These are phyloP conservation scores for Morus bassanus DNA, from an alignment of 2,797 vertebrate species.

Conservation along the genomic window DNA sequence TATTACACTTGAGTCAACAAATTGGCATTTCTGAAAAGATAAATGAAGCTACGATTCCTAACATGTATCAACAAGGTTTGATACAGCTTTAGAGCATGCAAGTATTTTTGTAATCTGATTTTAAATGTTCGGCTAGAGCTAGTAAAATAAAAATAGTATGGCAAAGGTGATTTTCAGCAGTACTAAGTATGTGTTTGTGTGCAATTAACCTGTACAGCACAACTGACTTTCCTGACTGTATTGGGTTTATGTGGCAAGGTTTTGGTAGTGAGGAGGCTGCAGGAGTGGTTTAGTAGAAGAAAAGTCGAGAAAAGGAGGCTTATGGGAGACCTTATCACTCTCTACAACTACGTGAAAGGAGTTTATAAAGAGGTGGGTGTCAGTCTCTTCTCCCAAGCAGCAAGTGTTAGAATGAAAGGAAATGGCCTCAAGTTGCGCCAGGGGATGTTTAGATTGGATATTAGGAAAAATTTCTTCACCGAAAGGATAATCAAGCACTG, in stretches of 20 bases:
- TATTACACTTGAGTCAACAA: slow-evolving; percentile 19
- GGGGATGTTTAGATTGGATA: too few relatives aligned
- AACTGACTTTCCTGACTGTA: background rate
- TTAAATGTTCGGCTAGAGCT: background rate
- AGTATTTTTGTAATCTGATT: background rate
- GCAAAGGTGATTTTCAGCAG: background rate
- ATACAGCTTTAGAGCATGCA: background rate
- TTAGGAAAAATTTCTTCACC: too few relatives aligned
- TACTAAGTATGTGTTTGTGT: background rate
- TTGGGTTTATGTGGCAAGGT: background rate
- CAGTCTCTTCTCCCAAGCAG: too few relatives aligned
- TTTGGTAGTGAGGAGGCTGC: background rate
- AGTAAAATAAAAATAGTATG: background rate
- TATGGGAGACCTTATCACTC: fast-evolving
- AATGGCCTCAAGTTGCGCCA: too few relatives aligned
- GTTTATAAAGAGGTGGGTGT: too few relatives aligned
- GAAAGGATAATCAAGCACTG: background rate
- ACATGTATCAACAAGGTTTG: background rate
- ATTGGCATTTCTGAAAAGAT: slow-evolving; percentile 20
- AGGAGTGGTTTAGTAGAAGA: background rate
- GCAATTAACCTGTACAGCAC: background rate
- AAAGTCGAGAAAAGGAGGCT: background rate
- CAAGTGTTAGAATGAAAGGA: too few relatives aligned
- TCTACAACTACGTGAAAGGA: background rate
- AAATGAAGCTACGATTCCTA: slow-evolving; percentile 6